Conservation (phyloP, 1,140 invertebrate species). For the Zaprionus camerounensis region DNA sequence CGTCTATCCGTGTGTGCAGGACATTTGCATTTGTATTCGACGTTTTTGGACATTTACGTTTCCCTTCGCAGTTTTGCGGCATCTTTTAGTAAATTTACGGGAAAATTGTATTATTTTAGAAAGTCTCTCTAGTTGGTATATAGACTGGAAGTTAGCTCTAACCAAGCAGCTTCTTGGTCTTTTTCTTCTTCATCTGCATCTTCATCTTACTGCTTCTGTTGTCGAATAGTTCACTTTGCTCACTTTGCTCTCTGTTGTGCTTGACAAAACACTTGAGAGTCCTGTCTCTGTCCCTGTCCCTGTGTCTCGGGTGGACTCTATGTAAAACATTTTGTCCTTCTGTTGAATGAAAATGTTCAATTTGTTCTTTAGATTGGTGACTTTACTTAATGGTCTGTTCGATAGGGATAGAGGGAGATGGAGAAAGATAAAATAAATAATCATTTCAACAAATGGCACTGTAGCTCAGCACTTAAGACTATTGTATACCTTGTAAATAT, state of each 20-base stretch:
- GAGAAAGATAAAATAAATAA: background rate
- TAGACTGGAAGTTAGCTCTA: conserved; percentile 42
- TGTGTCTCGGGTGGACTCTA: conserved; percentile 4
- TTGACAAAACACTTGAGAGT: conserved; percentile 41
- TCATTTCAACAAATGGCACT: background rate
- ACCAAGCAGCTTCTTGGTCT: conserved; percentile 7
- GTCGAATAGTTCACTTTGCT: conserved; percentile 35
- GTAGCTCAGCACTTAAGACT: background rate
- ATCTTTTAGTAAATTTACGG: conserved; percentile 70
- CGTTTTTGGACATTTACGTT: background rate
- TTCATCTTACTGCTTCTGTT: conserved; percentile 7
- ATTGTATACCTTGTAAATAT: background rate
- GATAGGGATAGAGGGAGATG: background rate
- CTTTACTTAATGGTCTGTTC: background rate
- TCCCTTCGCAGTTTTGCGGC: conserved; percentile 30
- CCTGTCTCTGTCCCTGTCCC: background rate
- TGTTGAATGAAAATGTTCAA: conserved; percentile 27
- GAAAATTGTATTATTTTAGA: conserved; percentile 81
- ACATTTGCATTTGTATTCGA: conserved; percentile 59
- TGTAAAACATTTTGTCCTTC: conserved; percentile 53
- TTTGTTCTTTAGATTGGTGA: conserved; percentile 24
- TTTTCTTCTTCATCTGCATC: background rate
- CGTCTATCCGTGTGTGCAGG: conserved; percentile 33
- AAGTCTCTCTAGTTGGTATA: conserved; percentile 40
- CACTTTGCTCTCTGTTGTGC: background rate